phyloP scores from a whole-genome alignment of 2,888 invertebrate species.

The Melinopterus prodromus region DNA sequence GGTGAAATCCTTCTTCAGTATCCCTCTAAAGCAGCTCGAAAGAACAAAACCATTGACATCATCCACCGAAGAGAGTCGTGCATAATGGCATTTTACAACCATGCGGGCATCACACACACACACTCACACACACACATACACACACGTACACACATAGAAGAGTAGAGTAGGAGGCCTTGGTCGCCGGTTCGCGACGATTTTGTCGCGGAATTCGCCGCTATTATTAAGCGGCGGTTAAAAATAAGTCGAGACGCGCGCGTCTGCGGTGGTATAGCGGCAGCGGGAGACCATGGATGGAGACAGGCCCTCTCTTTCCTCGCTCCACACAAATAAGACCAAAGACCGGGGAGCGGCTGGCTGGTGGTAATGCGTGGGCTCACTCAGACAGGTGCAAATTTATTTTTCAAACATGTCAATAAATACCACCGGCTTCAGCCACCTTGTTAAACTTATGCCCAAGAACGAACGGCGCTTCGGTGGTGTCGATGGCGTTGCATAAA shows the following conservation, averaged over 20 bases:
- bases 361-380: not conserved
- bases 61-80: too few relatives aligned
- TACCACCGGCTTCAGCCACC: not conserved
- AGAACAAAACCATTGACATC: too few relatives aligned
- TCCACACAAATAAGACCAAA: not conserved
- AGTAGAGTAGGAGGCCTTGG: not conserved
- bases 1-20: too few relatives aligned
- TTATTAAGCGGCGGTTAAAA: conserved; percentile 4
- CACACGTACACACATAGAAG: not conserved
- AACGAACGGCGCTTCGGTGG: not conserved
- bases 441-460: not conserved
- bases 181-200: not conserved
- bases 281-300: not conserved
- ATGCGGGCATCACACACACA: too few relatives aligned
- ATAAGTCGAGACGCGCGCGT: not conserved
- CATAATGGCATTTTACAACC: too few relatives aligned
- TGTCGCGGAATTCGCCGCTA: conserved; percentile 4
- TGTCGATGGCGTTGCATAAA: not conserved
- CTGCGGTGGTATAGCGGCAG: not conserved
- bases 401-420: not conserved
- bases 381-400: not conserved
- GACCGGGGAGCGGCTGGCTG: not conserved
- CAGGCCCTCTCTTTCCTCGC: not conserved
- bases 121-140: not conserved
- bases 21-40: too few relatives aligned